These are phyloP conservation scores for Nibea albiflora DNA, from an alignment of 2,113 vertebrate genomes.

Conservation along the genomic window DNA sequence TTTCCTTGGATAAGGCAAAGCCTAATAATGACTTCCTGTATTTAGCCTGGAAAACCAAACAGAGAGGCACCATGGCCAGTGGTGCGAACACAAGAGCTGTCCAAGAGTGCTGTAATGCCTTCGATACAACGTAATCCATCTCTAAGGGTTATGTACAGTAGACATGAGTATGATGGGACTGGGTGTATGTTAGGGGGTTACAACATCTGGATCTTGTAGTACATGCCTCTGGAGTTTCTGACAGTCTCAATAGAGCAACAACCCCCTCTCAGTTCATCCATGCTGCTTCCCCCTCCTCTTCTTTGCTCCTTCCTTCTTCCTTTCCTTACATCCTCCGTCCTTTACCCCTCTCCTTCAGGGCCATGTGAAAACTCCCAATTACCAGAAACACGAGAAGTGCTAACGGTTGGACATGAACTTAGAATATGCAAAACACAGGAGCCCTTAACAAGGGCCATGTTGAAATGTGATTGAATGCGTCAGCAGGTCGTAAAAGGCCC, in stretches of 20 bases:
- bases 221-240: conserved; percentile 69
- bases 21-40: conserved; percentile 66
- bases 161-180: conserved; percentile 7
- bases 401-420: conserved; percentile 68
- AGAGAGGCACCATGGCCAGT: conserved; percentile 2
- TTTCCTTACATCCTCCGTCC: conserved; percentile 22
- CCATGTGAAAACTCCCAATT: conserved; percentile 82
- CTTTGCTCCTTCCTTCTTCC: conserved; percentile 29
- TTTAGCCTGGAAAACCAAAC: conserved; percentile 57
- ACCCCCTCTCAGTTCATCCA: background rate
- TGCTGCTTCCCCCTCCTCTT: background rate
- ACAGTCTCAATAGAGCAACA: conserved; percentile 56
- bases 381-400: conserved; percentile 69
- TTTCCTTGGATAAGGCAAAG: conserved; percentile 51
- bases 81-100: conserved; percentile 18
- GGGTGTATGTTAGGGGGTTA: conserved; percentile 6
- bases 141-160: conserved; percentile 26
- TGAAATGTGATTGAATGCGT: conserved; percentile 72
- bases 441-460: conserved; percentile 69
- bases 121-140: conserved; percentile 11
- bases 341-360: conserved; percentile 42
- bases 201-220: conserved; percentile 79
- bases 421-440: conserved; percentile 70
- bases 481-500: conserved; percentile 75
- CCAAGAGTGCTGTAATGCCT: conserved; percentile 8